phyloP scores from a whole-genome alignment of 2,888 invertebrate genomes.

The Halictus ligatus region DNA sequence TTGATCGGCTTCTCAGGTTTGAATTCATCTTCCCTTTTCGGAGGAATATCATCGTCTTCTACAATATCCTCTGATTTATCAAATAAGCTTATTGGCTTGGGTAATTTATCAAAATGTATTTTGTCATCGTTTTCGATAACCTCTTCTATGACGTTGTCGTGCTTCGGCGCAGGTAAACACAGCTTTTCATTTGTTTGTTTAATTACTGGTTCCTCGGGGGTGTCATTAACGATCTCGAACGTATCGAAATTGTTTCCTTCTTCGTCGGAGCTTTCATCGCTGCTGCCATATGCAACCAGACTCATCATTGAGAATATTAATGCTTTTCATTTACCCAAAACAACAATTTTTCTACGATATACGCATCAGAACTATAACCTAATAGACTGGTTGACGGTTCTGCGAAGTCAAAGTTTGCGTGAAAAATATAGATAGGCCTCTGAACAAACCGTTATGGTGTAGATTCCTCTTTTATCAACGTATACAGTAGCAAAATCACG shows the following conservation, averaged over 20 bases:
- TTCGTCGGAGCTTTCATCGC: conserved; percentile 80
- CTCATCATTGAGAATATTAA: conserved; percentile 73
- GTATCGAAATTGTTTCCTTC: conserved; percentile 63
- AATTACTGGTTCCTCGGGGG: neutral
- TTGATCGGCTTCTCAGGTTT: conserved; percentile 68
- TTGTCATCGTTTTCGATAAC: conserved; percentile 15
- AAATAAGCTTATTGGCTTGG: conserved; percentile 84
- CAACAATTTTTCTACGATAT: neutral
- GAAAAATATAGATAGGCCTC: neutral
- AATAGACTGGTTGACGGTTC: conserved; percentile 12
- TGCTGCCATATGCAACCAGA: conserved; percentile 81
- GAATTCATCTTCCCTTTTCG: conserved; percentile 75
- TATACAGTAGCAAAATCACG: neutral
- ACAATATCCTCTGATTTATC: conserved; percentile 60
- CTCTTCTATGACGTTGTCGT: conserved; percentile 1
- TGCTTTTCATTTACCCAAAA: conserved; percentile 23
- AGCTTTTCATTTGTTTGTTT: conserved; percentile 46
- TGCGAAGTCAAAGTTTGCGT: neutral
- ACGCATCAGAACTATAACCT: conserved; percentile 23
- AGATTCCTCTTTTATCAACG: neutral
- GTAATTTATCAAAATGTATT: conserved; percentile 82
- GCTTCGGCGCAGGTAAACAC: conserved; percentile 78
- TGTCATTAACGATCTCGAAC: neutral
- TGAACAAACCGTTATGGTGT: neutral
- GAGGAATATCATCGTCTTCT: conserved; percentile 87